A percentile compares a stretch with the other conserved stretches of the same genome.
Conservation (phyloP, 2,888 invertebrate genomes). For the Cantharis rufa region DNA sequence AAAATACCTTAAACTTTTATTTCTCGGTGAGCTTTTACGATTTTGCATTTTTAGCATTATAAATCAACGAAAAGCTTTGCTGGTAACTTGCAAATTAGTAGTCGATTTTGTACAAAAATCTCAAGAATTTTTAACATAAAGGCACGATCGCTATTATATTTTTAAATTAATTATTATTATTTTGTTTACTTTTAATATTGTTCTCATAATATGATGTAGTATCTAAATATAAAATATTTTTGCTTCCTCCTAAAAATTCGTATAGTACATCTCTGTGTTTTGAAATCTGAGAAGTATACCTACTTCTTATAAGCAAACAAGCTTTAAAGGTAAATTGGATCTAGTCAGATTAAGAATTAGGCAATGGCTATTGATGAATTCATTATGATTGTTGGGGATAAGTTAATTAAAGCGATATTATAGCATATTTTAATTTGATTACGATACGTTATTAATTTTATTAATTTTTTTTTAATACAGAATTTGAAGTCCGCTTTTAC, state of each 20-base stretch:
- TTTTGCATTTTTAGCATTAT: neutral
- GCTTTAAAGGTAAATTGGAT: slow-evolving; percentile 14
- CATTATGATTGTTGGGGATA: slow-evolving; percentile 49
- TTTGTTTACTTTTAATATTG: neutral
- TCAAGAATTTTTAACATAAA: neutral
- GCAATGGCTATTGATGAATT: slow-evolving; percentile 50
- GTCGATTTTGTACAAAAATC: neutral
- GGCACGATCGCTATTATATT: neutral
- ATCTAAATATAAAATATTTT: neutral
- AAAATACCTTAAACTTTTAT: neutral
- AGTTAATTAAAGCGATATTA: slow-evolving; percentile 48
- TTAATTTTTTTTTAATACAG: neutral
- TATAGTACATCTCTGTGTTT: slow-evolving; percentile 9
- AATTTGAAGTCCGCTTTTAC: neutral
- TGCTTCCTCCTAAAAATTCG: neutral
- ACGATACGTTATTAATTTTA: slow-evolving; percentile 30
- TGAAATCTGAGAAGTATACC: slow-evolving; percentile 16
- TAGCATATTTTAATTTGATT: slow-evolving; percentile 50
- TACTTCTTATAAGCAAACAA: slow-evolving; percentile 3
- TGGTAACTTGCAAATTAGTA: neutral
- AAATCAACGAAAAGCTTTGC: neutral
- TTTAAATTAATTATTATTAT: neutral
- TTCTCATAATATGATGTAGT: neutral
- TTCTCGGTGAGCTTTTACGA: neutral
- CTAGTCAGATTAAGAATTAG: slow-evolving; percentile 39